A percentile compares a stretch with the other conserved stretches of the same genome.
These are phyloP conservation scores for Hylomyscus alleni DNA, from an alignment of 2,797 vertebrate genomes.

Conservation along the genomic window DNA sequence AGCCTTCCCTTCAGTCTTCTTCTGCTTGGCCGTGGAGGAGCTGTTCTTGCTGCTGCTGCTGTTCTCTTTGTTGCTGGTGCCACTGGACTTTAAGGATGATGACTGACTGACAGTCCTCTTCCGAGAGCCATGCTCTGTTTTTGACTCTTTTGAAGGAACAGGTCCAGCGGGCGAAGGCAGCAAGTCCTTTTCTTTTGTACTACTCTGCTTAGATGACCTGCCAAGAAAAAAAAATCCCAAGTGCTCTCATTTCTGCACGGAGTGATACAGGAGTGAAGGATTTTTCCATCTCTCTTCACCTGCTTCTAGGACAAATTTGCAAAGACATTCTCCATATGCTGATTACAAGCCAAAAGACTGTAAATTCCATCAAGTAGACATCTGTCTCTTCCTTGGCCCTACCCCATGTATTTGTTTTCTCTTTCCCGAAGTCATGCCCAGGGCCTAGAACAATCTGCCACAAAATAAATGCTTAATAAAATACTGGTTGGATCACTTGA, in stretches of 20 bases:
- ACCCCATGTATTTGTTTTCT: not conserved
- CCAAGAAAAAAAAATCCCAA: constrained; percentile 57
- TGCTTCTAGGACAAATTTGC: constrained; percentile 59
- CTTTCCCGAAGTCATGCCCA: not conserved
- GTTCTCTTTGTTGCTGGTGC: constrained; percentile 93
- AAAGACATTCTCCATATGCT: not conserved
- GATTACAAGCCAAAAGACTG: constrained; percentile 58
- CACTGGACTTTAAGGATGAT: constrained; percentile 94
- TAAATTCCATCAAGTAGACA: not conserved
- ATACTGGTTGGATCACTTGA: not conserved
- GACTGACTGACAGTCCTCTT: constrained; percentile 97
- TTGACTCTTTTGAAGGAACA: constrained; percentile 93
- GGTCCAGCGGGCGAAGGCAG: constrained; percentile 96
- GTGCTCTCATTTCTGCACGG: constrained; percentile 31
- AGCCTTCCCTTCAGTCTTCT: constrained; percentile 95
- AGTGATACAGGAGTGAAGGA: not conserved
- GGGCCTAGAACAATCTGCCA: constrained; percentile 15
- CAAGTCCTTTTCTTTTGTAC: constrained; percentile 96
- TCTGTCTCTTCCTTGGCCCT: not conserved
- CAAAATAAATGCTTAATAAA: constrained; percentile 16
- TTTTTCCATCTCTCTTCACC: constrained; percentile 7
- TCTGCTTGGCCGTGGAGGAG: constrained; percentile 93
- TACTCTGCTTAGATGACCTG: constrained; percentile 93
- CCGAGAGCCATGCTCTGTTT: constrained; percentile 94
- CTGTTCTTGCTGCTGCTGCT: constrained; percentile 91